Evolutionary conservation across 2,888 invertebrate species (phyloP).

Genomic region (Melanotus villosus): DNA sequence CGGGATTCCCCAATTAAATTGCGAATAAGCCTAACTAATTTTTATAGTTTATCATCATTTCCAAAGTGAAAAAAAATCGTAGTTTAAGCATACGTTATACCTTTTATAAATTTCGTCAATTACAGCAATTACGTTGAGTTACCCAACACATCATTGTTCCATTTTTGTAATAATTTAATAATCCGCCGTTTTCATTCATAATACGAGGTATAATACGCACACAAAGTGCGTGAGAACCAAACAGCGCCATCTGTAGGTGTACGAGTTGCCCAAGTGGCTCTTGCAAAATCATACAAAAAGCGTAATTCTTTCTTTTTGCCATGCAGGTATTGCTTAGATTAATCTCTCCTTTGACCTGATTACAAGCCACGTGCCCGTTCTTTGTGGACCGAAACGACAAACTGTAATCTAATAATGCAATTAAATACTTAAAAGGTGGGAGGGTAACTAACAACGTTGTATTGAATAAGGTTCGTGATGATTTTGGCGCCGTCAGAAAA

Average conservation of each 20-base stretch:
- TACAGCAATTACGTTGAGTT: constrained; percentile 33
- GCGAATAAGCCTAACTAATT: too few species aligned
- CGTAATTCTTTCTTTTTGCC: constrained; percentile 15
- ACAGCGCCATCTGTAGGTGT: constrained; percentile 41
- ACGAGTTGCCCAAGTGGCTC: neutral
- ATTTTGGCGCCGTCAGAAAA: constrained; percentile 23
- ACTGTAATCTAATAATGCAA: constrained; percentile 28
- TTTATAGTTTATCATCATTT: too few species aligned
- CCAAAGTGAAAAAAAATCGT: too few species aligned
- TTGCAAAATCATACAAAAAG: constrained; percentile 20
- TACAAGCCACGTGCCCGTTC: constrained; percentile 33
- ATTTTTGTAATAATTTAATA: constrained; percentile 42
- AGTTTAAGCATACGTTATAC: too few species aligned
- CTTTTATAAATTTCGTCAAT: constrained; percentile 33
- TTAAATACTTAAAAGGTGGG: constrained; percentile 17
- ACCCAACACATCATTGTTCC: constrained; percentile 40
- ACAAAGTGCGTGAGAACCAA: constrained; percentile 39
- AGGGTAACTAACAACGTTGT: too few species aligned
- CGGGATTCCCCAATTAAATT: too few species aligned
- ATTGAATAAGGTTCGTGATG: too few species aligned
- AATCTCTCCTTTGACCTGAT: constrained; percentile 42
- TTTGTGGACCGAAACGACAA: constrained; percentile 22
- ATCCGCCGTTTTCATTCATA: constrained; percentile 24
- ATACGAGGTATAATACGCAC: constrained; percentile 33
- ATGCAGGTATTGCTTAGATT: constrained; percentile 30